Conservation (phyloP, 2,797 vertebrate species). For the Helicolenus hilgendorfi region DNA sequence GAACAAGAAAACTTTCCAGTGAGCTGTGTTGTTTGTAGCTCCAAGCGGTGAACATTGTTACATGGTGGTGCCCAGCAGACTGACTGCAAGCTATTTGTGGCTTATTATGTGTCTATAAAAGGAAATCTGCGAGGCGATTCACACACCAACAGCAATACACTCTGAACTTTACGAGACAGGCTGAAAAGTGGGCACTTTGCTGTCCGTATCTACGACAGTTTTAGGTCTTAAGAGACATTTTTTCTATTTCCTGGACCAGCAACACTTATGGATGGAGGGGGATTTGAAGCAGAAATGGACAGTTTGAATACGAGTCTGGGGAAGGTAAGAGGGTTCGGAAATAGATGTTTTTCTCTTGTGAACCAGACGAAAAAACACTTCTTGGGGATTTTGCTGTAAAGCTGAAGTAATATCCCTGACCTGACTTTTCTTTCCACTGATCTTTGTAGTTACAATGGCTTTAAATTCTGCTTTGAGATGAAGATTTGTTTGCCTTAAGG, state of each 20-base stretch:
- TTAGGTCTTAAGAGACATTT: slow-evolving; percentile 65
- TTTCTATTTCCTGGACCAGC: slow-evolving; percentile 70
- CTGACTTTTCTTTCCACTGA: not conserved
- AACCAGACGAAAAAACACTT: not conserved
- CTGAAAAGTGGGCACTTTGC: slow-evolving; percentile 77
- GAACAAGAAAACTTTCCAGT: not conserved
- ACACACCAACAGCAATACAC: slow-evolving; percentile 88
- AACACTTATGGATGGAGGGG: slow-evolving; percentile 44
- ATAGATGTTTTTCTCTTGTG: not conserved
- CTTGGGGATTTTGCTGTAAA: not conserved
- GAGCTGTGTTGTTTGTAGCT: not conserved
- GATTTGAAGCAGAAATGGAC: slow-evolving; percentile 77
- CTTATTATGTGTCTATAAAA: slow-evolving; percentile 96
- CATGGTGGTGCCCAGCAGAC: slow-evolving; percentile 87
- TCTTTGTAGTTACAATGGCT: not conserved
- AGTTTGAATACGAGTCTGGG: slow-evolving; percentile 76
- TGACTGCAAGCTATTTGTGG: slow-evolving; percentile 94
- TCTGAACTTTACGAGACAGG: slow-evolving; percentile 84
- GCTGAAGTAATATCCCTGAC: not conserved
- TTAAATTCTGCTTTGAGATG: not conserved
- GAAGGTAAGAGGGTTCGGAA: slow-evolving; percentile 90
- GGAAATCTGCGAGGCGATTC: slow-evolving; percentile 91
- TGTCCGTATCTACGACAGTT: slow-evolving; percentile 79
- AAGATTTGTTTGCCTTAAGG: not conserved
- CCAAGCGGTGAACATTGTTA: slow-evolving; percentile 67